Evolutionary conservation across 2,888 invertebrate genomes (phyloP).

Genomic region (Troides helena): DNA sequence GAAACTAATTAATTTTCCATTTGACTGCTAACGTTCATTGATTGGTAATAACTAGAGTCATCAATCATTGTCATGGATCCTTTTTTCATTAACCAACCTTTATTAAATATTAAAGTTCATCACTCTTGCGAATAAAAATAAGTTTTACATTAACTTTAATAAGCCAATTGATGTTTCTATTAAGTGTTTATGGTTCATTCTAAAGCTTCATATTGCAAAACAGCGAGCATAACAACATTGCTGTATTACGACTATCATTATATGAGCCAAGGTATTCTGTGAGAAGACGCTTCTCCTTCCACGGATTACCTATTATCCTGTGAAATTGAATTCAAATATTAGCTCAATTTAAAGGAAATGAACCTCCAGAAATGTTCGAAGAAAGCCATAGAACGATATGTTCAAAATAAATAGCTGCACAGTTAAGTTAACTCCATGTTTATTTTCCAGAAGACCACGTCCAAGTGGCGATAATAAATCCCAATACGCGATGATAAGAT

Average conservation of each 20-base stretch:
- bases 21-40: constrained; percentile 12
- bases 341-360: no score
- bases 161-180: neutral
- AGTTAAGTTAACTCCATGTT: neutral
- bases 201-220: neutral
- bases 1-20: constrained; percentile 20
- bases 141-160: neutral
- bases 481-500: neutral
- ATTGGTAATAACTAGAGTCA: constrained; percentile 1
- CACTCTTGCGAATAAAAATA: neutral
- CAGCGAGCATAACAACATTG: neutral
- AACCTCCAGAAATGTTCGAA: no score
- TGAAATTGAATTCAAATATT: no score
- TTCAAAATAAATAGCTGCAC: neutral
- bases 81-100: neutral
- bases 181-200: neutral
- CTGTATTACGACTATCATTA: neutral
- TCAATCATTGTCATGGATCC: constrained; percentile 7
- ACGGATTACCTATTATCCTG: no score
- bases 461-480: neutral
- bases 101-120: neutral
- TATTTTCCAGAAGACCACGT: neutral
- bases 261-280: neutral
- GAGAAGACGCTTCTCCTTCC: no score
- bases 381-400: neutral